phyloP scores from a whole-genome alignment of 2,113 vertebrate species.

The Pao palembangensis region DNA sequence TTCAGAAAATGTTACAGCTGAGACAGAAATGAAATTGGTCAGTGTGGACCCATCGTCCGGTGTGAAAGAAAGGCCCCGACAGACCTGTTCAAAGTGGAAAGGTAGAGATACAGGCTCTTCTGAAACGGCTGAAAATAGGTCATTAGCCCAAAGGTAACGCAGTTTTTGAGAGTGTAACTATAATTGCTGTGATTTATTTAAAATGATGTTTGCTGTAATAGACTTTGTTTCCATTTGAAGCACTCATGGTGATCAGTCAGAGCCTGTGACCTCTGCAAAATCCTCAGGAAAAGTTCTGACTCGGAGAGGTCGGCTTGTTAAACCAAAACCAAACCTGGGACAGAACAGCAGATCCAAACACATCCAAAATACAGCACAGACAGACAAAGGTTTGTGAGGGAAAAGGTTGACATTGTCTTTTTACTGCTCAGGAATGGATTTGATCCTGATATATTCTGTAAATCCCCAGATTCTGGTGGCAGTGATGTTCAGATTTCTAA shows the following conservation, averaged over 20 bases:
- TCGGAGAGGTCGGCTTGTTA: slow-evolving; percentile 47
- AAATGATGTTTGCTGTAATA: neutral
- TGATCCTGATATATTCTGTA: neutral
- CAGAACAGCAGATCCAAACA: slow-evolving; percentile 2
- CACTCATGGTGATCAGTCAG: neutral
- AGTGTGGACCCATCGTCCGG: neutral
- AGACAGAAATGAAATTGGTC: neutral
- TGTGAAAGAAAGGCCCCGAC: neutral
- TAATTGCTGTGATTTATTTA: neutral
- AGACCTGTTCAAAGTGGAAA: neutral
- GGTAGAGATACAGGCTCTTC: neutral
- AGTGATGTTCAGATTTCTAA: neutral
- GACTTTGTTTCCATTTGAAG: slow-evolving; percentile 20
- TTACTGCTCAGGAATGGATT: neutral
- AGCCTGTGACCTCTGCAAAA: neutral
- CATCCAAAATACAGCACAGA: neutral
- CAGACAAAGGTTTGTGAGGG: slow-evolving; percentile 29
- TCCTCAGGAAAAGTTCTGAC: slow-evolving; percentile 14
- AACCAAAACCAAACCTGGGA: slow-evolving; percentile 63
- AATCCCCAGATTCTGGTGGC: slow-evolving; percentile 7
- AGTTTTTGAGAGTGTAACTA: neutral
- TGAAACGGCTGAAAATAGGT: neutral
- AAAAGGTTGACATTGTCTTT: neutral
- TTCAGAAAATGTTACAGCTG: neutral
- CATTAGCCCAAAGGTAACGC: slow-evolving; percentile 28